Evolutionary conservation across 2,797 vertebrate genomes (phyloP), one percentile per base, ranked within the genome.

Genomic region (Pyrocephalus nanus): DNA sequence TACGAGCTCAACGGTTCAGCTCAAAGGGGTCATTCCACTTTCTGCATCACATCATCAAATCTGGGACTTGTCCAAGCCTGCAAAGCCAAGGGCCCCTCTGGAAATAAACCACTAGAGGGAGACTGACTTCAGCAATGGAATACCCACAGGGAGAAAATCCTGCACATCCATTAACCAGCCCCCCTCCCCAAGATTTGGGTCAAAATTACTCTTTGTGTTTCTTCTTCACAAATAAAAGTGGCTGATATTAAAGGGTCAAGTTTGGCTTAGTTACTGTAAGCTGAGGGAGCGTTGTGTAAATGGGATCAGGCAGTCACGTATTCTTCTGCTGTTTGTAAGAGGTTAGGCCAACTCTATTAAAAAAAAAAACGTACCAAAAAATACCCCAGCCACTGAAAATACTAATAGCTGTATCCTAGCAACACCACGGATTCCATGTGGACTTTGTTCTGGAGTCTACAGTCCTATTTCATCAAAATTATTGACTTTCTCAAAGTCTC

Each of bases 341-440:
- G 87, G 86, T 84, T 86, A 92, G 73, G 71, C 25, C 8, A 25
- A 90, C 48, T 64, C 55, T 85, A 76, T 92, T 60, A n/a, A 86
- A 92, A 92, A 83, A 47, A 70, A 76, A 29, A 17, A 12, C 36
- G 43, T 25, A 81, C 82, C 66, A 86, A 94, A 95, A 95, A 95
- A 90, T 81, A 92, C 92, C 94, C 94, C 83, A 93, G 87, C 93
- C 95, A 93, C 93, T 96, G 94, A 95, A 97, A 97, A 96, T 96
- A 96, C 95, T 93, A 97, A 96, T 97, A 93, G 77, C 95, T 92
- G 95, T 97, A 96, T 97, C 96, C 95, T 97, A 95, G 96, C 95
- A 97, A 97, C 94, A 84, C 53, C 86, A 95, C 93, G 21, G 90
- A 95, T 95, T 96, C 96, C 95, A 89, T 96, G 96, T 93, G 96